Percentiles rank a stretch among this genome's conserved stretches.
phyloP scores from a whole-genome alignment of 2,888 invertebrate species.

The Zygaena filipendulae region DNA sequence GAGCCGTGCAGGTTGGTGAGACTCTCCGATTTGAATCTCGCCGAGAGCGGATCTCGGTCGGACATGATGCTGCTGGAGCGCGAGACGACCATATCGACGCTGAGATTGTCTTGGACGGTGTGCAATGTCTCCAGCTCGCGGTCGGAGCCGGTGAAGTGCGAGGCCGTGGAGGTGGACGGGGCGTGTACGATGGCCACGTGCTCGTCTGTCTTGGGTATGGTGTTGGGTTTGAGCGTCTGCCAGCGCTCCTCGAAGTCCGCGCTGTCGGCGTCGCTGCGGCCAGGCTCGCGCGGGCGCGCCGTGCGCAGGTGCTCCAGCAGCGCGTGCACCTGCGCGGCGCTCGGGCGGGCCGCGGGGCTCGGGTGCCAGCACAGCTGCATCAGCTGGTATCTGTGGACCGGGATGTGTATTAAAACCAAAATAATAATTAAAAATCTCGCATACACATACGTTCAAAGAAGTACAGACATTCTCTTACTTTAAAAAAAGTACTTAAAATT shows the following conservation, averaged over 20 bases:
- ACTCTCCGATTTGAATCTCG: slow-evolving; percentile 61
- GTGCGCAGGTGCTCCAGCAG: slow-evolving; percentile 49
- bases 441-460: too few species aligned
- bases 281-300: slow-evolving; percentile 29
- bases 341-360: slow-evolving; percentile 32
- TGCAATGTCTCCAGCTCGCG: slow-evolving; percentile 33
- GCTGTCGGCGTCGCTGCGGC: slow-evolving; percentile 26
- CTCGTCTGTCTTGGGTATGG: slow-evolving; percentile 67
- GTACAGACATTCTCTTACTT: too few species aligned
- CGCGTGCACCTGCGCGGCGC: slow-evolving; percentile 45
- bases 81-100: slow-evolving; percentile 44
- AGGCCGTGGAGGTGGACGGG: slow-evolving; percentile 38
- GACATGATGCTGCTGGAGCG: slow-evolving; percentile 55
- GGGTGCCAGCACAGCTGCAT: slow-evolving; percentile 78
- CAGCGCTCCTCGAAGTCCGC: slow-evolving; percentile 78
- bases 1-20: slow-evolving; percentile 77
- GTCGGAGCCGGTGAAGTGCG: slow-evolving; percentile 41
- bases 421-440: too few species aligned
- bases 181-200: slow-evolving; percentile 56
- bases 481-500: too few species aligned
- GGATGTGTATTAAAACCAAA: too few species aligned
- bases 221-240: slow-evolving; percentile 76
- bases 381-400: slow-evolving; percentile 75
- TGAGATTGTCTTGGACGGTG: slow-evolving; percentile 36
- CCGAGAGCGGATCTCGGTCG: slow-evolving; percentile 44